Evolutionary conservation across 2,888 invertebrate species (phyloP), one percentile per base, ranked within the genome.

Genomic region (Muscina levida): DNA sequence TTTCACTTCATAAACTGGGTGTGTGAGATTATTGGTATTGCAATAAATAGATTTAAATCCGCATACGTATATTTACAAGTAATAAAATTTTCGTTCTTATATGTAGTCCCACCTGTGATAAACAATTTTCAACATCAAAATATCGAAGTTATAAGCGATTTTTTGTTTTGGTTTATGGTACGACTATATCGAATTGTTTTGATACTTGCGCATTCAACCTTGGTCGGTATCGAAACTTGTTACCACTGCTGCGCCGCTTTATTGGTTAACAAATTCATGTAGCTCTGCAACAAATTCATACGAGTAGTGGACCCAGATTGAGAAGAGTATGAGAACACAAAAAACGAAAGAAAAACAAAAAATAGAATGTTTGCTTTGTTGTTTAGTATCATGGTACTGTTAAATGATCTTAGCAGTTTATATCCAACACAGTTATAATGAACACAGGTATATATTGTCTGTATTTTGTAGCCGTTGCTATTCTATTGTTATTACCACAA

Each of bases 181-280:
- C n/a, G n/a, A n/a, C n/a, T 39, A 39, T 62, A 17, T 26, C 24
- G 19, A 15, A 37, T 62, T 62, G 22, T 56, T 19, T 11, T 39
- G n/a, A 68, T 73, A 56, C 31, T 79, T 8, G 8, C 59, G 66
- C 51, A 48, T 65, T 57, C 44, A 65, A 77, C 80, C 77, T 80
- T 80, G 80, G 73, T 65, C 13, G 11, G 42, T 39, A 42, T 77
- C 70, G 73, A 80, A 77, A 77, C 73, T 77, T 74, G 77, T 71
- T 80, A 70, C 57, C 57, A 26, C n/a, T n/a, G n/a, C n/a, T n/a
- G 31, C 31, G 31, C 31, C 31, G 8, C 31, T 72, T 19, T 42
- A 22, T 24, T 53, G 24, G 24, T 53, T 44, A 22, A 42, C 11
- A 19, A 62, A 42, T 13, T 17, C 39, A 17, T 59, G 59, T 39